Base-by-base conservation (phyloP, 35 echinoderm and acorn worm genomes). In the Apostichopus japonicus region DNA sequence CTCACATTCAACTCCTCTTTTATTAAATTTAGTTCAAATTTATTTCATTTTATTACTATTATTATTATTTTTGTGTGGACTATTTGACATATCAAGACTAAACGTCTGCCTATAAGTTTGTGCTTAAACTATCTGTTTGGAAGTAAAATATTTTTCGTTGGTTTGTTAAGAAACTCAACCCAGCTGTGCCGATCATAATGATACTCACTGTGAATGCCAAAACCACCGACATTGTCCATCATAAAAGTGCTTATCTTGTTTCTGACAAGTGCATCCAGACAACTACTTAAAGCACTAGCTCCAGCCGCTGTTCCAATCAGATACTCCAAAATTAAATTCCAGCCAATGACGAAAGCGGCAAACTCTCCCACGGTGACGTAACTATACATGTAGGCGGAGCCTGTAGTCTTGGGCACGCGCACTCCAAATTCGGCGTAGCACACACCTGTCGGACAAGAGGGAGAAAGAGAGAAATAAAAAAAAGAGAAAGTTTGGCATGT, bases 291-390 rank as follows among this genome's bases (percentile, higher is more conserved):
- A 65, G 97, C 97, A 89, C 97, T 99, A 67, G 97, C 97, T 58
- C 97, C 95, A 13, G 95, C 95, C 15, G 95, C 95, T 83, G 97
- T 99, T 67, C 97, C 97, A 94, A 99, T 99, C 76, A 99, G 56
- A 86, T 96, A 96, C 88, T 96, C 95, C 79, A 99, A 72, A 87
- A 99, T 96, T 23, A 99, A 58, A 94, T 99, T 99, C 97, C 95
- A 99, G 52, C 97, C 95, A 95, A 96, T 96, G 19, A 96, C 89
- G 72, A 99, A 96, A 8, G 97, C 97, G 44, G 93, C 92, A 75
- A 99, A 99, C 72, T 99, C 97, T 17, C 97, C 97, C 13, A 99
- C 97, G 56, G 97, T 99, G 93, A 99, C 97, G 92, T 99, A 99
- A 92, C 97, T 99, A 87, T 99, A 99, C 95, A 96, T 95, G 91